phyloP scores from a whole-genome alignment of 2,797 vertebrate genomes.

The Silurus aristotelis region DNA sequence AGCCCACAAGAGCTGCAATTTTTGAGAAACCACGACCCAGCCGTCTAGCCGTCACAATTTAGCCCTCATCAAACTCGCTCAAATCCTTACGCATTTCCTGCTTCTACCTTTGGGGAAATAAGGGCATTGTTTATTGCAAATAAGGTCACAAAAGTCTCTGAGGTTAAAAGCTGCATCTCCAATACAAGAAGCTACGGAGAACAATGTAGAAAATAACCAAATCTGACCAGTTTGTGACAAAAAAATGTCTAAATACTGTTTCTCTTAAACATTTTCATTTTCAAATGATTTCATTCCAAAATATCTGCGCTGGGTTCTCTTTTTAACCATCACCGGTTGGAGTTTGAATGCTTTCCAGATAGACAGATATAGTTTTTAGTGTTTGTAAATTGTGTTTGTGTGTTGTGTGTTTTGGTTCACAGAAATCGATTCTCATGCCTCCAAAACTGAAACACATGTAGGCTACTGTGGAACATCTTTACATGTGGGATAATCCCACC shows the following conservation, averaged over 20 bases:
- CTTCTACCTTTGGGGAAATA: too few relatives aligned
- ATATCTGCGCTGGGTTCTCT: not conserved
- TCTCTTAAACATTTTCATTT: not conserved
- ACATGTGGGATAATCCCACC: not conserved
- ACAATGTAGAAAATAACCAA: not conserved
- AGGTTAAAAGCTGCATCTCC: not conserved
- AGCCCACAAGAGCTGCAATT: too few relatives aligned
- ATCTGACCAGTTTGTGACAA: not conserved
- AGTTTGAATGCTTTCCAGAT: not conserved
- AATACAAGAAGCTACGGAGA: not conserved
- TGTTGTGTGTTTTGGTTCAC: not conserved
- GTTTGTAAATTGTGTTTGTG: not conserved
- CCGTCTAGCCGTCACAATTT: too few relatives aligned
- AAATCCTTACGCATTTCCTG: too few relatives aligned
- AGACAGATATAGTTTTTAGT: not conserved
- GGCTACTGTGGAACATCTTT: constrained; percentile 20
- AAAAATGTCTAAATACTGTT: not conserved
- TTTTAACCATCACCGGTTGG: not conserved
- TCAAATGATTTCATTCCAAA: too few relatives aligned
- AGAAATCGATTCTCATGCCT: not conserved
- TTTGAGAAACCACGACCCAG: too few relatives aligned
- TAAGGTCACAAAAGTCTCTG: not conserved
- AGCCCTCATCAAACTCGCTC: too few relatives aligned
- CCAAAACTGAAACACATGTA: constrained; percentile 7
- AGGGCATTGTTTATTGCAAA: too few relatives aligned